phyloP scores from a whole-genome alignment of 2,888 invertebrate genomes.

The Antheraea yamamai region DNA sequence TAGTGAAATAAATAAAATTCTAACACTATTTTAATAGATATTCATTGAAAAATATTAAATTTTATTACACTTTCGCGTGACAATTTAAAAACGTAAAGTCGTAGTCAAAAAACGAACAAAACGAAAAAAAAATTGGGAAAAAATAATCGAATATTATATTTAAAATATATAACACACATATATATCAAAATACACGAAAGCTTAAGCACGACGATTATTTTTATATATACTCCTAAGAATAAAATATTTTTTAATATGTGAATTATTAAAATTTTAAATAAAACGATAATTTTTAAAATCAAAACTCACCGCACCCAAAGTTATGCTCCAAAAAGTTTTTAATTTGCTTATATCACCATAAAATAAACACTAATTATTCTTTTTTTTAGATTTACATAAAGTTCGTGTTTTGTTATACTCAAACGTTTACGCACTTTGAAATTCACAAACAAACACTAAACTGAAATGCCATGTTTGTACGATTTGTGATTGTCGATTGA shows the following conservation, averaged over 20 bases:
- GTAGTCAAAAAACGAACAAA: background rate
- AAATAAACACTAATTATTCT: constrained; percentile 8
- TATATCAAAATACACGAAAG: background rate
- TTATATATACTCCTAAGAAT: background rate
- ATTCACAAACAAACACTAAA: constrained; percentile 25
- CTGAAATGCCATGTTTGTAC: constrained; percentile 25
- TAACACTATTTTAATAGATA: background rate
- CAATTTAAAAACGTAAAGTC: background rate
- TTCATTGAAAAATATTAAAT: background rate
- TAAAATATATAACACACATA: background rate
- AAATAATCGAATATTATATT: background rate
- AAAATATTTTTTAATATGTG: background rate
- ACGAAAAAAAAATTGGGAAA: background rate
- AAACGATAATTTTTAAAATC: background rate
- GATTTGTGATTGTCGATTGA: constrained; percentile 40
- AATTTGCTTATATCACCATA: background rate
- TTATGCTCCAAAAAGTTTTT: constrained; percentile 7
- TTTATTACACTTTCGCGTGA: background rate
- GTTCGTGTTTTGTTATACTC: background rate
- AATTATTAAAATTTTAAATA: background rate
- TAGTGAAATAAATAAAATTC: background rate
- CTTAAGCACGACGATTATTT: background rate
- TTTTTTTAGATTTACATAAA: background rate
- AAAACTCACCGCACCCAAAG: background rate
- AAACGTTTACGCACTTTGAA: constrained; percentile 42